These are phyloP conservation scores for Ornithoptera priamus DNA, from an alignment of 2,888 invertebrate species.

Conservation along the genomic window DNA sequence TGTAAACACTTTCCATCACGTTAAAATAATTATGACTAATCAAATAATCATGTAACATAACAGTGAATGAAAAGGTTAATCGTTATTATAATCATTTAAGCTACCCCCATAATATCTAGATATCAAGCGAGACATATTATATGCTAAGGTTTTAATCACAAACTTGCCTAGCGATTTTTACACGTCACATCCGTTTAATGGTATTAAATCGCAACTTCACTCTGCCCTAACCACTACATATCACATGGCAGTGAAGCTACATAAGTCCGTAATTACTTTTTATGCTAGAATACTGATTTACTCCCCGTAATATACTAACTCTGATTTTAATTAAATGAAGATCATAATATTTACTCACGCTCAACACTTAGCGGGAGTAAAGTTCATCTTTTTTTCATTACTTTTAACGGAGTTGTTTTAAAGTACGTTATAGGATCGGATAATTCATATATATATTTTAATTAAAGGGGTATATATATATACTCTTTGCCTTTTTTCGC, in stretches of 20 bases:
- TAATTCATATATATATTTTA: neutral
- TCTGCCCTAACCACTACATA: slow-evolving; percentile 16
- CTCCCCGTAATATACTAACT: slow-evolving; percentile 18
- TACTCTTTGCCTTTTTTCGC: no score
- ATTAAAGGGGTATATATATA: neutral
- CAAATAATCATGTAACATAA: no score
- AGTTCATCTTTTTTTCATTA: slow-evolving; percentile 20
- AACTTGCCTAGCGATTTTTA: slow-evolving; percentile 15
- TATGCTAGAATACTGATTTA: slow-evolving; percentile 22
- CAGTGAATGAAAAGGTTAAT: no score
- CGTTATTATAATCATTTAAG: no score
- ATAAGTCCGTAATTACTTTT: slow-evolving; percentile 24
- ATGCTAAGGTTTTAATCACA: slow-evolving; percentile 7
- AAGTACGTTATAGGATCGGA: neutral
- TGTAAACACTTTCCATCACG: no score
- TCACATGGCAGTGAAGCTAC: slow-evolving; percentile 20
- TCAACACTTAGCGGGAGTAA: slow-evolving; percentile 14
- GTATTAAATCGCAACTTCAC: slow-evolving; percentile 17
- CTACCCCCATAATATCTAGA: no score
- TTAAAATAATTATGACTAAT: no score
- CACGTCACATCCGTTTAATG: slow-evolving; percentile 19
- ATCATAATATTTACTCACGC: slow-evolving; percentile 10
- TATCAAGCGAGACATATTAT: neutral
- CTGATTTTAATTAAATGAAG: slow-evolving; percentile 27
- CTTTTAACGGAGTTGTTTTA: slow-evolving; percentile 13